Evolutionary conservation across 2,797 vertebrate species (phyloP).

Genomic region (Peromyscus nudipes): DNA sequence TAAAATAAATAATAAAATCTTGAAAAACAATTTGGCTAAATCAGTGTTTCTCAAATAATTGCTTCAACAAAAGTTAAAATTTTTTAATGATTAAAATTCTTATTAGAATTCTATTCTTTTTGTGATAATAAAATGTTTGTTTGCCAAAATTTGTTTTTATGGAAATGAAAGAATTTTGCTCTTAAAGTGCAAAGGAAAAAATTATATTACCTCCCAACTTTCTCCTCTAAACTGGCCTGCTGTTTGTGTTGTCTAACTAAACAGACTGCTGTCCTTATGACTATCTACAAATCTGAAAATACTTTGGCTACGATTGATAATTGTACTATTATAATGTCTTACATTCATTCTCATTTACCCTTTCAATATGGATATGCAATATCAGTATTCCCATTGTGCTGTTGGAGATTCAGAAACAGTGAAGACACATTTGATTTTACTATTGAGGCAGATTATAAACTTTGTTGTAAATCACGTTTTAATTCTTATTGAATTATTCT

Average conservation of each 20-base stretch:
- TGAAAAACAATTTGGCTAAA: slow-evolving; percentile 1
- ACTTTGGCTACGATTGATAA: background rate
- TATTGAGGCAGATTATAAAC: slow-evolving; percentile 32
- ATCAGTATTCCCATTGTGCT: slow-evolving; percentile 44
- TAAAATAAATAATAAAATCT: background rate
- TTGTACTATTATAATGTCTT: slow-evolving; percentile 15
- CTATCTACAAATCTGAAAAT: slow-evolving; percentile 43
- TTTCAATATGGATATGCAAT: background rate
- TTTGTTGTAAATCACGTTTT: slow-evolving; percentile 56
- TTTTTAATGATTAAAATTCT: slow-evolving; percentile 13
- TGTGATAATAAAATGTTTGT: slow-evolving; percentile 32
- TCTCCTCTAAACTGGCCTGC: background rate
- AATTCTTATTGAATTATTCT: slow-evolving; percentile 65
- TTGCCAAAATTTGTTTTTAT: background rate
- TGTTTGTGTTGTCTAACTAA: background rate
- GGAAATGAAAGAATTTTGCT: background rate
- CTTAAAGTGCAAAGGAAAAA: background rate
- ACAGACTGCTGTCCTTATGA: background rate
- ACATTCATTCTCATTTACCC: slow-evolving; percentile 19
- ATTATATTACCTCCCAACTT: background rate
- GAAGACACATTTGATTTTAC: background rate
- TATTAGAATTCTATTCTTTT: slow-evolving; percentile 10
- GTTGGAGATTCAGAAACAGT: background rate
- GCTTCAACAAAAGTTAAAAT: slow-evolving; percentile 36
- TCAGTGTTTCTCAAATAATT: slow-evolving; percentile 2